Evolutionary conservation across 2,888 invertebrate genomes (phyloP), one percentile per base, ranked within the genome.

Genomic region (Perithous albicinctus): DNA sequence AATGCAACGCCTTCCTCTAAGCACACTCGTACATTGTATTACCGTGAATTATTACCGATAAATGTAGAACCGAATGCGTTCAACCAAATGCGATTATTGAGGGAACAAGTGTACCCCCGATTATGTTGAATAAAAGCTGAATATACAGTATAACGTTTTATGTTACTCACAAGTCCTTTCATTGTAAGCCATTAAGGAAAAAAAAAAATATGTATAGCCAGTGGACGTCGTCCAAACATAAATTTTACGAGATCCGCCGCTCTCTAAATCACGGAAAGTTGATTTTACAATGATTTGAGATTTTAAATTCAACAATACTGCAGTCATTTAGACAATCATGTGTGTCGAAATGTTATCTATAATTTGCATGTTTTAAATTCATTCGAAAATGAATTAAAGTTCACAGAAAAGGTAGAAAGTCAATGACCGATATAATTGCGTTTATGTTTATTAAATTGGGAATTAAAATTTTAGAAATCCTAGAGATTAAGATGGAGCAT

Each of bases 41-140:
- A 46, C n/a, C 64, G 12, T 61, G 46, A 63, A n/a, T n/a, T 32
- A 46, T 43, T 12, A 78, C 8, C 56, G 35, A 73, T 29, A 46
- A 35, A 73, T 77, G 56, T 76, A 56, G 59, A 43, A 78, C 48
- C 38, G 38, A 41, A 3, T n/a, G n/a, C 23, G 6, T 74, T 69
- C 54, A 35, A 54, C 32, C 32, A 23, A 38, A 70, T 64, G 38
- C 15, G 18, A 66, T 64, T 26, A 51, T 70, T 29, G 38, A 63
- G 48, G n/a, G 59, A 41, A 69, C 67, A 18, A 56, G 29, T 61
- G 51, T 26, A 61, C 10, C 29, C 67, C 29, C 67, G 66, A 76
- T n/a, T 43, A 61, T 67, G 51, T 73, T 73, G 73, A 81, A 81
- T 81, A 81, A 81, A 81, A 63, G 59, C 61, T 73, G 54, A 72